Evolutionary conservation across 2,113 vertebrate species (phyloP).

Genomic region (Eptesicus fuscus): DNA sequence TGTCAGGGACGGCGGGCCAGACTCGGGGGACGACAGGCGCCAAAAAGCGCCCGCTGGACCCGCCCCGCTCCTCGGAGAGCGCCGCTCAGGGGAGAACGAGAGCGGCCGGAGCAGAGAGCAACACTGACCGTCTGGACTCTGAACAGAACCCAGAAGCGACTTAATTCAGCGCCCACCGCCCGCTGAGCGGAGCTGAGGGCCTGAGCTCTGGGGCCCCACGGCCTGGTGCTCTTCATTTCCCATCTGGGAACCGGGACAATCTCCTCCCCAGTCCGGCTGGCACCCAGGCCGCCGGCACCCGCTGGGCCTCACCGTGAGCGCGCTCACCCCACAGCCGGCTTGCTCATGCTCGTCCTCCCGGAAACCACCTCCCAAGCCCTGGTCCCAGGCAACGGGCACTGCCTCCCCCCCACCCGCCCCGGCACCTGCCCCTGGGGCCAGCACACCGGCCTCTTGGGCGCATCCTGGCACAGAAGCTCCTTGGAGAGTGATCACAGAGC

Average conservation of each 20-base stretch:
- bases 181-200: background rate
- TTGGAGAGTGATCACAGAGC: background rate
- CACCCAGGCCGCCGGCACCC: no score
- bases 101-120: background rate
- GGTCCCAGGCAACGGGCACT: rapidly evolving
- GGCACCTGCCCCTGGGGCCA: background rate
- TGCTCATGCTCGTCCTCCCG: background rate
- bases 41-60: background rate
- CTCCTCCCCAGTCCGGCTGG: background rate
- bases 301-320: rapidly evolving
- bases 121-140: background rate
- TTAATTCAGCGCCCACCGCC: background rate
- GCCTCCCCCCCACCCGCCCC: rapidly evolving
- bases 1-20: background rate
- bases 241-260: background rate
- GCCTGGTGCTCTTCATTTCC: background rate
- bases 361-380: background rate
- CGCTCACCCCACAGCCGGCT: no score
- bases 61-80: no score
- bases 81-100: background rate
- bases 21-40: background rate
- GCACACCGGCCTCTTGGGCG: background rate
- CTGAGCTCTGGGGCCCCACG: background rate
- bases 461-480: background rate
- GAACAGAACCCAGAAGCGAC: background rate